Evolutionary conservation across 1,140 invertebrate genomes (phyloP), one percentile per base, ranked within the genome.

Genomic region (Papilio dardanus): DNA sequence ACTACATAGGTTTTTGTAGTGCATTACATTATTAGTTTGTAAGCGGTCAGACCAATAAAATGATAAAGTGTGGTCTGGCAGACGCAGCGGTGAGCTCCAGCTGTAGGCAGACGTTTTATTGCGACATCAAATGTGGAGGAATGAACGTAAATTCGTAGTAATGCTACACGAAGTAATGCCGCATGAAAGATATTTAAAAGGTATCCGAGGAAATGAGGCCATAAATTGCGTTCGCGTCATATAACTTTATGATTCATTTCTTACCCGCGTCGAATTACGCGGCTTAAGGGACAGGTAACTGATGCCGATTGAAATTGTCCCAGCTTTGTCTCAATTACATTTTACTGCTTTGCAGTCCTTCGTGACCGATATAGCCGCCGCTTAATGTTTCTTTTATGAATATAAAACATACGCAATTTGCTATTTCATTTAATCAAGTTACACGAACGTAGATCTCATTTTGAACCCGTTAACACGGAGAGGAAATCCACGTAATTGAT

Each of bases 211-310:
- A 62, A 62, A 62, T 62, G 54, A 62, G 54, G 24, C 24, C 24
- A 28, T 62, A 62, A 62, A 62, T 62, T 62, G 24, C 24, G 54
- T 62, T 62, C 54, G 24, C 54, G 54, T 62, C 54, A 62, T 62
- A 62, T 62, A 62, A 62, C 54, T 62, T 62, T 62, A 62, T 62
- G 54, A 62, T 62, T 62, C 54, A 62, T 62, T 62, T 62, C 54
- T 62, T 54, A 54, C 50, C 50, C 50, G 54, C 54, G 12, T 62
- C 54, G 54, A 62, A 62, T 62, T 62, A 62, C 54, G 54, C 28
- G 54, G n/a, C 12, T 62, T 28, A 12, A 10, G 54, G 54, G 54
- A 62, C 54, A 62, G 21, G 54, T 62, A 62, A 28, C 24, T 62
- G 54, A 62, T 28, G 54, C 24, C 54, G 14, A 62, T 62, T 62